These are phyloP conservation scores for Gobiocypris rarus DNA, from an alignment of 2,113 vertebrate genomes.

Conservation along the genomic window DNA sequence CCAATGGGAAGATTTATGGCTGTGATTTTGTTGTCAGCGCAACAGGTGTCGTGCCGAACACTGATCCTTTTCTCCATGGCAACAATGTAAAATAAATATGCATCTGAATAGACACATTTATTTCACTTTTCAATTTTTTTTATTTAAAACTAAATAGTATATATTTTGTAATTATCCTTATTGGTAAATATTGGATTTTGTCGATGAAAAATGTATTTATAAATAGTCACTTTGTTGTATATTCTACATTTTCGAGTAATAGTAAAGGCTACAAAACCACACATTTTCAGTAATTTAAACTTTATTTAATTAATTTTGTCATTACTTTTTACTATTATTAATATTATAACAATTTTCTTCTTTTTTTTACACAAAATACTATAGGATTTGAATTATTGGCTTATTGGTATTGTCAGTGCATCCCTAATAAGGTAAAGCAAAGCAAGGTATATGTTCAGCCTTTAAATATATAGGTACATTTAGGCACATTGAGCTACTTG, in stretches of 20 bases:
- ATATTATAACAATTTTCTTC: too few relatives aligned
- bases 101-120: slow-evolving; percentile 43
- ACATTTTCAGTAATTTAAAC: too few relatives aligned
- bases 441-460: not conserved
- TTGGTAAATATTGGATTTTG: not conserved
- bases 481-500: too few relatives aligned
- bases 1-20: slow-evolving; percentile 88
- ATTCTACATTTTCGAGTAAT: too few relatives aligned
- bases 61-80: slow-evolving; percentile 82
- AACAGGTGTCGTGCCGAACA: slow-evolving; percentile 90
- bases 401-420: not conserved
- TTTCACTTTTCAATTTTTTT: not conserved
- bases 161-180: too few relatives aligned
- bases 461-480: not conserved
- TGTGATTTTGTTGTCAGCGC: slow-evolving; percentile 95
- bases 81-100: slow-evolving; percentile 80
- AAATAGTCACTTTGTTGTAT: not conserved
- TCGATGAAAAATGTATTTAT: not conserved
- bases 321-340: not conserved
- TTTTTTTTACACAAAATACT: not conserved
- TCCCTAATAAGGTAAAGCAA: not conserved
- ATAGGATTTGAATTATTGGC: not conserved
- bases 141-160: too few relatives aligned
- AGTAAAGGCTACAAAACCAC: too few relatives aligned
- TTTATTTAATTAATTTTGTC: not conserved